A percentile compares a stretch with the other conserved stretches of the same genome.
phyloP scores from a whole-genome alignment of 2,888 invertebrate species.

The Cheilosia impressa region DNA sequence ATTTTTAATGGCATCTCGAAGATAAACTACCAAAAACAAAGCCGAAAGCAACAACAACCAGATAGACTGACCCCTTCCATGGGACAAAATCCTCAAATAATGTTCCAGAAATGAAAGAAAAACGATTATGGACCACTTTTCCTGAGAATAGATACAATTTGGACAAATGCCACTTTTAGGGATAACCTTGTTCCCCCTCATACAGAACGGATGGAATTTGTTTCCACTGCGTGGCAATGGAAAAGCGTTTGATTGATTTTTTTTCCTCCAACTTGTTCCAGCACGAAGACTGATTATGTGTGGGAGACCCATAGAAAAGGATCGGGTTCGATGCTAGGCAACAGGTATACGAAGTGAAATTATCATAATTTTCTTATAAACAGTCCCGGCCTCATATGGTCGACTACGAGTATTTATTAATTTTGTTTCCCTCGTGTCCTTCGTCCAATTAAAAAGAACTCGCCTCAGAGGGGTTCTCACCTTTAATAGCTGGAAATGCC shows the following conservation, averaged over 20 bases:
- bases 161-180: conserved; percentile 10
- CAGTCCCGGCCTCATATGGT: neutral
- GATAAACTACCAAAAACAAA: conserved; percentile 59
- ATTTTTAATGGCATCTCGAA: conserved; percentile 43
- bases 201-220: conserved; percentile 9
- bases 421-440: conserved; percentile 51
- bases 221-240: conserved; percentile 9
- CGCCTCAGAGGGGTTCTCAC: conserved; percentile 12
- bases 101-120: conserved; percentile 19
- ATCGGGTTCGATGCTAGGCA: neutral
- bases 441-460: conserved; percentile 52
- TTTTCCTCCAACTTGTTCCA: conserved; percentile 6
- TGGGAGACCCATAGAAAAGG: conserved; percentile 44
- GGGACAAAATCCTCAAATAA: conserved; percentile 33
- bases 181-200: conserved; percentile 4
- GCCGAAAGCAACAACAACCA: conserved; percentile 13
- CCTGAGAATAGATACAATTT: conserved; percentile 29
- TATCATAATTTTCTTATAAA: conserved; percentile 52
- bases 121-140: conserved; percentile 48
- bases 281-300: conserved; percentile 44
- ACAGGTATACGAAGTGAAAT: conserved; percentile 45
- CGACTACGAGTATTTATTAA: conserved; percentile 35
- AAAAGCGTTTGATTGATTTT: conserved; percentile 53
- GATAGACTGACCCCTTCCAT: conserved; percentile 1
- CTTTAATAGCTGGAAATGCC: conserved; percentile 45